Conservation (phyloP, 2,797 vertebrate genomes). For the Lagorchestes hirsutus region DNA sequence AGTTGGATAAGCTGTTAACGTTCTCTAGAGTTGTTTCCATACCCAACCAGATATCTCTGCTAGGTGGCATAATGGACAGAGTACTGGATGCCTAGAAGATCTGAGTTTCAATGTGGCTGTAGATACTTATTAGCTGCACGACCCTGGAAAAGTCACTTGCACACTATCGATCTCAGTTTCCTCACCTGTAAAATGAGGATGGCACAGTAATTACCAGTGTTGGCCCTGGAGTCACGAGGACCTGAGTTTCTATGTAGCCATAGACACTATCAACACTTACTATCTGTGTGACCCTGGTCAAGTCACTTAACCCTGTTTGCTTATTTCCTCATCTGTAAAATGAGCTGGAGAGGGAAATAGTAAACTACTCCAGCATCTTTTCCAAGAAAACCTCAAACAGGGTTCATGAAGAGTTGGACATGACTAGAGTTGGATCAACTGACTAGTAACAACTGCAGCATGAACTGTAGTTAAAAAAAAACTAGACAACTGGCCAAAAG, state of each 20-base stretch:
- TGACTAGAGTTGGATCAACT: not conserved
- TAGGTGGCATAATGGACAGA: not conserved
- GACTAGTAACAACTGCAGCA: not conserved
- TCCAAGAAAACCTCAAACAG: not conserved
- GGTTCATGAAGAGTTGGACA: not conserved
- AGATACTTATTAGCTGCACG: not conserved
- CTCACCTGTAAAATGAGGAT: not conserved
- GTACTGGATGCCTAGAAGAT: not conserved
- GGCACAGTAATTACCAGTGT: not conserved
- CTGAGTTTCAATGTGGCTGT: not conserved
- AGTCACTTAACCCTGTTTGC: not conserved
- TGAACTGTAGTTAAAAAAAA: not conserved
- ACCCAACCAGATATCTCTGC: constrained; percentile 17
- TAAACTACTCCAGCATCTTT: not conserved
- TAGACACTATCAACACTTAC: not conserved
- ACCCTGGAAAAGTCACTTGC: not conserved
- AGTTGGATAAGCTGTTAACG: constrained; percentile 32
- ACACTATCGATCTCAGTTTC: not conserved
- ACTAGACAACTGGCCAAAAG: not conserved
- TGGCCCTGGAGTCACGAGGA: not conserved
- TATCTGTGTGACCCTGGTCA: not conserved
- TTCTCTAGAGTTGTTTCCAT: constrained; percentile 45
- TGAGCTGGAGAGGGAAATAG: not conserved
- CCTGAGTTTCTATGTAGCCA: not conserved
- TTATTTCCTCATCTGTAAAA: not conserved